Base-by-base conservation (phyloP, 2,888 invertebrate species). In the Agriopis marginaria region DNA sequence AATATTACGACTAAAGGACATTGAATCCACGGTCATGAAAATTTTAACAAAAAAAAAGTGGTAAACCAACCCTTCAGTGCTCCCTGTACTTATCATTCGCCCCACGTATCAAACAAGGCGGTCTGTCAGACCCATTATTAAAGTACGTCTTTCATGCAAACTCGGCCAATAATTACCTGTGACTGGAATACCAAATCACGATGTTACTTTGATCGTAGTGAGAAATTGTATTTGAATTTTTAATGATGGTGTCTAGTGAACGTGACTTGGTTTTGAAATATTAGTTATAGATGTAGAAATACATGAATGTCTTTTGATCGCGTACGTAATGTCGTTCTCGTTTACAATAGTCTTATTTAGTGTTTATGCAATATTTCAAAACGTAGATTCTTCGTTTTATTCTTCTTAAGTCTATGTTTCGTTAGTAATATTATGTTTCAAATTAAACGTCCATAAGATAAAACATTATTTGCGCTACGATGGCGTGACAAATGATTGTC, bases 131-230 rank as follows among this genome's bases (percentile, higher is more conserved):
- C 83, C 84, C 79, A 77, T 80, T 79, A 82, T 84, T 85, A 81
- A 80, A 79, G 84, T 81, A 79, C 82, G 80, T 79, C 81, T 83
- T 81, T 81, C 82, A 80, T 80, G 79, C 82, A 75, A 79, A 76
- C 72, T 72, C 77, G 72, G 71, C 74, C 78, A 81, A 83, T 91
- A 89, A 91, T 90, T 89, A 88, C 82, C 83, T 85, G 82, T 87
- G 90, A 85, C 84, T 81, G 76, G 91, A 87, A 91, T 92, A 87
- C 82, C 73, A 82, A 88, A 82, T 77, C 75, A 68, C 68, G 64
- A 77, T 75, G 54, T 71, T 78, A 61, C 71, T 75, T 71, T 73
- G 70, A 75, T 75, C 73, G 45, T 56, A 55, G 63, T 56, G 54
- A 66, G 49, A 64, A 63, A 56, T 66, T 60, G 45, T 45, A 63